Percentiles rank a stretch among this genome's conserved stretches.
Conservation (phyloP, 2,113 vertebrate species). For the Hystrix cristata region DNA sequence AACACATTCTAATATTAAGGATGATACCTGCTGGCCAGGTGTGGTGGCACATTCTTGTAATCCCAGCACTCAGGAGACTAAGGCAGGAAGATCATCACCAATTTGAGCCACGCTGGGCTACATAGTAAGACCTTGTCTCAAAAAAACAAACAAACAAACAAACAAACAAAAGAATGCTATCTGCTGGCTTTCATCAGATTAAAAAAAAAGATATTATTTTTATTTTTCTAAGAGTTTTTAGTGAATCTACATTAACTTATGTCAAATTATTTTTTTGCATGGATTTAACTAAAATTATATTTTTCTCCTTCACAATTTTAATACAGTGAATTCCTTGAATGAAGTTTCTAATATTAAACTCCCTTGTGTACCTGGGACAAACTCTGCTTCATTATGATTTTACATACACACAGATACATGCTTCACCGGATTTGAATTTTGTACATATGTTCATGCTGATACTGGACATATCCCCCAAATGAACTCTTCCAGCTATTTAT, state of each 20-base stretch:
- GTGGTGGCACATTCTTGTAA: no score
- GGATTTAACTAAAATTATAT: slow-evolving; percentile 24
- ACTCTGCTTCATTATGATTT: neutral
- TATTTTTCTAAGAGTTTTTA: neutral
- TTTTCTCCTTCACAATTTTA: neutral
- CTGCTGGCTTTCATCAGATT: neutral
- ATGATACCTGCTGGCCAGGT: neutral
- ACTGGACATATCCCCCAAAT: neutral
- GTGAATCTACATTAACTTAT: neutral
- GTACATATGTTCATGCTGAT: neutral
- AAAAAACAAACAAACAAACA: no score
- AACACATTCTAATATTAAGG: neutral
- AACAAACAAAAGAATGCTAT: neutral
- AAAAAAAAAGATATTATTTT: neutral
- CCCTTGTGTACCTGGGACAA: neutral
- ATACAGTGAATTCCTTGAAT: neutral
- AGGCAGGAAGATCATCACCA: no score
- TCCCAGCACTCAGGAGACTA: no score
- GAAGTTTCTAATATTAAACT: neutral
- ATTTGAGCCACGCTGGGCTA: no score
- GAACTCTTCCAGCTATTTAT: slow-evolving; percentile 42
- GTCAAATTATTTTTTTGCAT: neutral
- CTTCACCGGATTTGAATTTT: neutral
- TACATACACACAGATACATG: neutral
- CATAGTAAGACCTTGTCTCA: no score